These are phyloP conservation scores for Leptinotarsa lineolata DNA, from an alignment of 1,140 invertebrate genomes.

Conservation along the genomic window DNA sequence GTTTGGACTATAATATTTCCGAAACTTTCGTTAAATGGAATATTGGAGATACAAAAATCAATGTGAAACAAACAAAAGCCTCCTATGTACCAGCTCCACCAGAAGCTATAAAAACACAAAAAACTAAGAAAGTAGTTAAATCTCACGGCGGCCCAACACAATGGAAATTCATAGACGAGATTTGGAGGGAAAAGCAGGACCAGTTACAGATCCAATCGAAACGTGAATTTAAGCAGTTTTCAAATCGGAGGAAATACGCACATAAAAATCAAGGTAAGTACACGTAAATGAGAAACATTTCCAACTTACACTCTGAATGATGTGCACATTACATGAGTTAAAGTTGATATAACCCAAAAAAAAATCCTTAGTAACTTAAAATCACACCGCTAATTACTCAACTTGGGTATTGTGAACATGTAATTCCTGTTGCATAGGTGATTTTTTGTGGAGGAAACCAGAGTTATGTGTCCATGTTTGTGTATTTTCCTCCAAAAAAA, in stretches of 20 bases:
- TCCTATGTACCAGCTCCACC: slow-evolving; percentile 40
- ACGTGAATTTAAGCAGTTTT: slow-evolving; percentile 28
- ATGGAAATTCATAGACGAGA: slow-evolving; percentile 45
- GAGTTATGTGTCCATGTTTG: too few relatives aligned
- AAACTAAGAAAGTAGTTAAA: slow-evolving; percentile 30
- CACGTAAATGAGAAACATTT: too few relatives aligned
- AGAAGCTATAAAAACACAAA: slow-evolving; percentile 33
- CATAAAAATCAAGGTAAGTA: too few relatives aligned
- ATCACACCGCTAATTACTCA: too few relatives aligned
- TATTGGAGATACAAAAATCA: slow-evolving; percentile 41
- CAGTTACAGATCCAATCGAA: slow-evolving; percentile 33
- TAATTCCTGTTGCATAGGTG: too few relatives aligned
- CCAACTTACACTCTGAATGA: too few relatives aligned
- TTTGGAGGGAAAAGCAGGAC: slow-evolving; percentile 35
- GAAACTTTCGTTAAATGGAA: slow-evolving; percentile 47
- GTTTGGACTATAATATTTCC: slow-evolving; percentile 46
- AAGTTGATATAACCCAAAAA: too few relatives aligned
- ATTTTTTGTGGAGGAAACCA: too few relatives aligned
- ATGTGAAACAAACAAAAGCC: slow-evolving; percentile 39
- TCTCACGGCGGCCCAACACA: slow-evolving; percentile 39
- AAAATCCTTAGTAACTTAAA: too few relatives aligned
- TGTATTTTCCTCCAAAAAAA: too few relatives aligned
- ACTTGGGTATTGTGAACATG: too few relatives aligned
- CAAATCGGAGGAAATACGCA: not conserved
- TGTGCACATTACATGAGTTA: too few relatives aligned